Conservation (phyloP, 1,140 invertebrate genomes). For the Drosophila melanogaster region Release_6_plus_ISO1_MT NT_033779.5:1578501-1579000, state of each 20-base stretch:
- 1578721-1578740: slow-evolving; percentile 31
- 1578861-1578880: slow-evolving; percentile 49
- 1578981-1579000: slow-evolving; percentile 15
- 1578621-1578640: neutral
- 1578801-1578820: slow-evolving; percentile 41
- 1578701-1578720: slow-evolving; percentile 20
- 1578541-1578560: neutral
- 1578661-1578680: slow-evolving; percentile 10
- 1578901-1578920: slow-evolving; percentile 46
- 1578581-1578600: too few relatives aligned
- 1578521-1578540: too few relatives aligned
- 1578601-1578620: neutral
- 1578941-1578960: slow-evolving; percentile 2
- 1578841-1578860: slow-evolving; percentile 60
- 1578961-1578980: slow-evolving; percentile 21
- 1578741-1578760: slow-evolving; percentile 41
- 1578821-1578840: slow-evolving; percentile 59
- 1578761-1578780: slow-evolving; percentile 5
- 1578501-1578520: neutral
- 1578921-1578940: neutral
- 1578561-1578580: too few relatives aligned
- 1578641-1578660: slow-evolving; percentile 11
- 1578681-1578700: slow-evolving; percentile 7
- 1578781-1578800: slow-evolving; percentile 34
- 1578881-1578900: slow-evolving; percentile 78